Conservation (phyloP, 2,113 vertebrate species). For the Saccopteryx bilineata region DNA sequence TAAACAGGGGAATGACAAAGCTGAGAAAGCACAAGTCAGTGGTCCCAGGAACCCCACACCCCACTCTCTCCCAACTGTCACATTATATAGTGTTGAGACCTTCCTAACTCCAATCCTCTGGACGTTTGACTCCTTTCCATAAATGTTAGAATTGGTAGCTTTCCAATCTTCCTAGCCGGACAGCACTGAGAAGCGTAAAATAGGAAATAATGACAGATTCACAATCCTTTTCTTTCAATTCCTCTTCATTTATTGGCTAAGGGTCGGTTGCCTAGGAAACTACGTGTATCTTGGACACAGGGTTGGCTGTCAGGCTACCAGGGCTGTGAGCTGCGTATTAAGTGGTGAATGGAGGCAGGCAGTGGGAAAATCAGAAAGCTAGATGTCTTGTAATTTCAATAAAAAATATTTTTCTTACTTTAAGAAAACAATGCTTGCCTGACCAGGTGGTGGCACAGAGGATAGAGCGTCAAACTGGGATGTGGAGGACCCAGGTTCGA, state of each 20-base stretch:
- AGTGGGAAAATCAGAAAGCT: background rate
- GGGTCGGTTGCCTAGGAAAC: slow-evolving; percentile 81
- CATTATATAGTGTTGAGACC: background rate
- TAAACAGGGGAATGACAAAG: background rate
- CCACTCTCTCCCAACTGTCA: too few species aligned
- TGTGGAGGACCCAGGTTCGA: too few species aligned
- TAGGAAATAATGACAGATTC: slow-evolving; percentile 52
- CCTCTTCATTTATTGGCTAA: slow-evolving; percentile 73
- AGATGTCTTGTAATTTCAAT: background rate
- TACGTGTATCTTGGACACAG: background rate
- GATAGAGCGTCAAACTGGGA: too few species aligned
- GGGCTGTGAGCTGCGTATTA: background rate
- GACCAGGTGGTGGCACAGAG: too few species aligned
- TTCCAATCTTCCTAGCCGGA: slow-evolving; percentile 53
- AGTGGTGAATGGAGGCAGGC: background rate
- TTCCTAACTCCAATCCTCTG: background rate
- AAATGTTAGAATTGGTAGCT: slow-evolving; percentile 27
- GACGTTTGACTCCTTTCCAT: background rate
- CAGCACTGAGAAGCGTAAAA: background rate
- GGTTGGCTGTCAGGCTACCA: background rate
- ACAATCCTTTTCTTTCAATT: slow-evolving; percentile 55
- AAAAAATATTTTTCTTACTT: background rate
- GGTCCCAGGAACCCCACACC: background rate
- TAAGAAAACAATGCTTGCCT: background rate
- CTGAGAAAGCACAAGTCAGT: background rate